These are phyloP conservation scores for Mimachlamys varia DNA, from an alignment of 2,888 invertebrate genomes.

Conservation along the genomic window DNA sequence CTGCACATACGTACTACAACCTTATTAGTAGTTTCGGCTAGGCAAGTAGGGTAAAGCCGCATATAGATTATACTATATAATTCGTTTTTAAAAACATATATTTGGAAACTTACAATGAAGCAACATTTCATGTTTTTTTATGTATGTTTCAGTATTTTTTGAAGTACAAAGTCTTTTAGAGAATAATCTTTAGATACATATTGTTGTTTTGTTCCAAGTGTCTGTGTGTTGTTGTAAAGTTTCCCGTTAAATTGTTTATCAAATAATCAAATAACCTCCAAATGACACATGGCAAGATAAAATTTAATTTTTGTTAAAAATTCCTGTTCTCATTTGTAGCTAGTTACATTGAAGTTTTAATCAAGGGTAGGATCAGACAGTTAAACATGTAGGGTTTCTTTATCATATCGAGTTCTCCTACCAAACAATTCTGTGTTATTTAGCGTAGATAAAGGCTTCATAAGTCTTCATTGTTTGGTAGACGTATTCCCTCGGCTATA, in stretches of 20 bases:
- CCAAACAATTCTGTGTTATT: background rate
- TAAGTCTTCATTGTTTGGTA: background rate
- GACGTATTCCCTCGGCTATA: constrained; percentile 2
- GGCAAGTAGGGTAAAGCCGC: background rate
- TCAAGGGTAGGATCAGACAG: background rate
- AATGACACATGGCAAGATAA: background rate
- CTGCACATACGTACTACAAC: no score
- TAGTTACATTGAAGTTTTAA: background rate
- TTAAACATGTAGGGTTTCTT: background rate
- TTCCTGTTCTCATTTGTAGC: background rate
- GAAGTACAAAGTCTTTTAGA: no score
- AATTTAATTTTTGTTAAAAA: background rate
- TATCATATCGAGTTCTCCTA: background rate
- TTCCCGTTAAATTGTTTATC: background rate
- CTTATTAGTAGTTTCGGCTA: no score
- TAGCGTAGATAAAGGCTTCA: background rate
- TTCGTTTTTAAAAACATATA: no score
- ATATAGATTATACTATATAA: background rate
- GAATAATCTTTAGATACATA: no score
- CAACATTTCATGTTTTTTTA: no score
- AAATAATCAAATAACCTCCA: background rate
- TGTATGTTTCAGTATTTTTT: no score
- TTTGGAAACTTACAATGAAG: no score
- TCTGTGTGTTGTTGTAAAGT: background rate
- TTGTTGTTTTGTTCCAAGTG: background rate